These are phyloP conservation scores for Agriopis leucophaearia DNA, from an alignment of 2,888 invertebrate genomes.

Conservation along the genomic window DNA sequence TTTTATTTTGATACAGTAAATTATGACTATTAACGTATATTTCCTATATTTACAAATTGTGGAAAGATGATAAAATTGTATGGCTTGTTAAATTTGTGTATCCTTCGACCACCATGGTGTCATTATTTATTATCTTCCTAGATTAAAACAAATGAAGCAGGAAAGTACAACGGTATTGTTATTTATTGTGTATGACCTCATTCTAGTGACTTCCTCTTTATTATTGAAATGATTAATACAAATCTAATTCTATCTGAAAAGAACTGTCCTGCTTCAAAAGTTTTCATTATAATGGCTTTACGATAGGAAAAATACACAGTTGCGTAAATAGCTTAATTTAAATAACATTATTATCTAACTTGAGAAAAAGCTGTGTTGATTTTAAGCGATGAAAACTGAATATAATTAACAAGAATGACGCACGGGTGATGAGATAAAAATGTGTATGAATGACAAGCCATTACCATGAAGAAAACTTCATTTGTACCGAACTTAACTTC, in stretches of 20 bases:
- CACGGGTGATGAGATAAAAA: constrained; percentile 27
- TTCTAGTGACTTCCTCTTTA: constrained; percentile 13
- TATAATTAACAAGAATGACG: constrained; percentile 17
- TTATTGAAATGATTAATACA: background rate
- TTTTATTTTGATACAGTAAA: constrained; percentile 14
- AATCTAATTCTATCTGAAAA: background rate
- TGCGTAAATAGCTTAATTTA: constrained; percentile 7
- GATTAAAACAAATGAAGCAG: constrained; percentile 31
- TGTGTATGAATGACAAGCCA: constrained; percentile 15
- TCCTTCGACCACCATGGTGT: constrained; percentile 20
- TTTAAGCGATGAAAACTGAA: constrained; percentile 11
- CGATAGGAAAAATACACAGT: constrained; percentile 1
- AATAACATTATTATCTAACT: constrained; percentile 13
- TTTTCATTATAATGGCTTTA: constrained; percentile 17
- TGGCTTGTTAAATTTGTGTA: background rate
- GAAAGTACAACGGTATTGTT: constrained; percentile 19
- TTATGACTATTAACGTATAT: constrained; percentile 22
- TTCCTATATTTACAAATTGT: constrained; percentile 31
- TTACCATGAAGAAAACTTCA: constrained; percentile 16
- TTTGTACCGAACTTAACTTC: constrained; percentile 5
- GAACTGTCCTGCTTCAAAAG: constrained; percentile 18
- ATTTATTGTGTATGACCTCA: constrained; percentile 8
- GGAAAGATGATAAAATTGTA: constrained; percentile 24
- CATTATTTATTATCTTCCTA: constrained; percentile 34
- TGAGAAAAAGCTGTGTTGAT: constrained; percentile 14